Conservation (phyloP, 2,888 invertebrate genomes). For the Eudemis profundana region DNA sequence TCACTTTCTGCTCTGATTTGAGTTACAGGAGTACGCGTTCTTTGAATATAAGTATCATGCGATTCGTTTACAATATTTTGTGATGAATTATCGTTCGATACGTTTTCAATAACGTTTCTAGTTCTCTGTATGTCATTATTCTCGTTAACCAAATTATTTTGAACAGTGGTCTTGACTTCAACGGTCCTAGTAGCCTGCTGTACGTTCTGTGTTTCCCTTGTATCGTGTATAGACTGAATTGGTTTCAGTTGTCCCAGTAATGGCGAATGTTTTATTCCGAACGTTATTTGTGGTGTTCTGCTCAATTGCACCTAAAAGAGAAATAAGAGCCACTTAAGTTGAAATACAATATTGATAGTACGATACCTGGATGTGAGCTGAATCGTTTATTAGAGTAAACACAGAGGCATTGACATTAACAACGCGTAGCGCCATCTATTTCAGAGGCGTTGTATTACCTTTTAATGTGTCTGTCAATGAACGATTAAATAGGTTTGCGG, state of each 20-base stretch:
- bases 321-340: conserved; percentile 24
- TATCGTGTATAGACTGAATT: conserved; percentile 53
- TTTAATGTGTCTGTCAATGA: too few species aligned
- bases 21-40: conserved; percentile 66
- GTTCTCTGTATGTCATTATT: conserved; percentile 11
- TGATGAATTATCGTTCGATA: conserved; percentile 47
- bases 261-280: conserved; percentile 95
- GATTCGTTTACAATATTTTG: conserved; percentile 50
- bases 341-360: conserved; percentile 9
- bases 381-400: background rate
- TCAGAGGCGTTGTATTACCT: too few species aligned
- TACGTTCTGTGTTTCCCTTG: conserved; percentile 16
- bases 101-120: conserved; percentile 45
- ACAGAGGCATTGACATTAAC: background rate
- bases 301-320: conserved; percentile 69
- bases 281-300: conserved; percentile 85
- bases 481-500: too few species aligned
- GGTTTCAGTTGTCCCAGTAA: conserved; percentile 85
- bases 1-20: conserved; percentile 70
- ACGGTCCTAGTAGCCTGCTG: conserved; percentile 24
- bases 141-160: conserved; percentile 1
- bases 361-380: background rate
- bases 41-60: conserved; percentile 51
- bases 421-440: background rate
- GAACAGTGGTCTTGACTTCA: conserved; percentile 20